Base-by-base conservation (phyloP, 2,888 invertebrate species). In the Napeogenes sylphis region DNA sequence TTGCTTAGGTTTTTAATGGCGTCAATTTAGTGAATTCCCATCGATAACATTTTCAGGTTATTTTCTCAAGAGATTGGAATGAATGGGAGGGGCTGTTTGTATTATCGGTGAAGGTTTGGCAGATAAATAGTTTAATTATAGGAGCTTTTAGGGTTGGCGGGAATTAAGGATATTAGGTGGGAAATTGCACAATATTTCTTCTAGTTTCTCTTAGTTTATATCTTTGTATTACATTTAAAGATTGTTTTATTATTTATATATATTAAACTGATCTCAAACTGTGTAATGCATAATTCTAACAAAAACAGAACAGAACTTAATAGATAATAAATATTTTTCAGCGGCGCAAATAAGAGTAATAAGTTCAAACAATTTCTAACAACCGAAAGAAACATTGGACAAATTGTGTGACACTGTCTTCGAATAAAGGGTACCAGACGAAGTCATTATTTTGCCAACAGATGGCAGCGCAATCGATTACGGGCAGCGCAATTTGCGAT, bases 401-500 rank as follows among this genome's bases (percentile, higher is more conserved):
- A 64, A 57, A 67, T 68, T 70, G 45, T 46, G 71, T 64, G 81
- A 77, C 81, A 79, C 82, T 69, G 59, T 67, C 62, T 65, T 71
- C 72, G 77, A 79, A 80, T 78, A 84, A 81, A 81, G 78, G 81
- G 75, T 84, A 83, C 85, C 86, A 85, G 87, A 84, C 85, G 80
- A 79, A 84, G 85, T 87, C 87, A 87, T 87, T 87, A 87, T 87
- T 87, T 86, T 84, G 80, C 87, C 86, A 88, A 85, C 87, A 87
- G 89, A 89, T 88, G 89, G 89, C 86, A 84, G 87, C 82, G 82
- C 86, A 87, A 87, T 88, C 87, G 85, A 87, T 87, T 85, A 83
- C 82, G 78, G 82, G 76, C 82, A 79, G 82, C 75, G 85, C 89
- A 88, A 87, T 89, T 88, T 87, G 87, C 83, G 85, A 84, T 75